phyloP scores from a whole-genome alignment of 1,140 invertebrate genomes.

The Agrilus planipennis region DNA sequence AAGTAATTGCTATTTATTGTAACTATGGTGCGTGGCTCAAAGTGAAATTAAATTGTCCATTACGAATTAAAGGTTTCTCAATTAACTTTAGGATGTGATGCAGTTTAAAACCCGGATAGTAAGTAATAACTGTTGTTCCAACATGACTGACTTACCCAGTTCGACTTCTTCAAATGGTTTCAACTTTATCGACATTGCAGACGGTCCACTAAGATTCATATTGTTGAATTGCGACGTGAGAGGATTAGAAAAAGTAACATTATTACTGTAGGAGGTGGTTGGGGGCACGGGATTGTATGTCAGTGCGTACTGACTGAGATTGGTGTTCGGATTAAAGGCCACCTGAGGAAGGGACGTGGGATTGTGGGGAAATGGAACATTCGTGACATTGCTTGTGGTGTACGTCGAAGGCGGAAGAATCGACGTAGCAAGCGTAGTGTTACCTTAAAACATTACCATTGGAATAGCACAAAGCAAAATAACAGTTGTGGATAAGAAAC shows the following conservation, averaged over 20 bases:
- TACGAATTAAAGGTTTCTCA: too few species aligned
- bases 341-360: constrained; percentile 14
- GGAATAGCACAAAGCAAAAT: not conserved
- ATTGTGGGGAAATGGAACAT: constrained; percentile 46
- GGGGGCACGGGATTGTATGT: constrained; percentile 18
- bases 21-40: too few species aligned
- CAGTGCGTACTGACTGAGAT: constrained; percentile 16
- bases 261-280: constrained; percentile 23
- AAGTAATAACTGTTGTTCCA: too few species aligned
- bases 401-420: constrained; percentile 38
- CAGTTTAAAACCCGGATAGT: too few species aligned
- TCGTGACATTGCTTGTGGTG: constrained; percentile 38
- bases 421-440: constrained; percentile 34
- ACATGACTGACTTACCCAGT: constrained; percentile 35
- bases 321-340: constrained; percentile 22
- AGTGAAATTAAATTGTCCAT: too few species aligned
- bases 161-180: constrained; percentile 58
- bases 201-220: constrained; percentile 30
- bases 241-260: constrained; percentile 32
- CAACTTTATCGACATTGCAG: constrained; percentile 48
- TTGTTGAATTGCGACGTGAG: constrained; percentile 31
- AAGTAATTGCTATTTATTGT: too few species aligned
- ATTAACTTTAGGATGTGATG: too few species aligned
- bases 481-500: too few species aligned
- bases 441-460: too few species aligned